Conservation (phyloP, 2,797 vertebrate species). For the Onychomys torridus region DNA sequence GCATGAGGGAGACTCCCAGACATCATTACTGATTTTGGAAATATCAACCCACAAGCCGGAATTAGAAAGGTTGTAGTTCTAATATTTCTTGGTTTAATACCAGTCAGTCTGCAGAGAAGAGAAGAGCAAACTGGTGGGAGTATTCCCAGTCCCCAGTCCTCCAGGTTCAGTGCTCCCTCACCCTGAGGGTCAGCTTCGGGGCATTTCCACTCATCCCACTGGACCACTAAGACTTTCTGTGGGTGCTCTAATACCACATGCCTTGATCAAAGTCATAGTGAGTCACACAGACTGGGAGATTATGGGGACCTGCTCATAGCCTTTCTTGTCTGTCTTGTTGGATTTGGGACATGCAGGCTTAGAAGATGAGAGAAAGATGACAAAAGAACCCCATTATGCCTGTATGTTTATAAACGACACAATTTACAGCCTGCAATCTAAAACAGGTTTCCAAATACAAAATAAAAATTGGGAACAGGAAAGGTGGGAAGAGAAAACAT, state of each 20-base stretch:
- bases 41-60: not conserved
- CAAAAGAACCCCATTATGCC: not conserved
- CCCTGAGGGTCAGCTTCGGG: not conserved
- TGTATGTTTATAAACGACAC: not conserved
- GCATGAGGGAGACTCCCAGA: not conserved
- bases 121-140: not conserved
- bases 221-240: too few relatives aligned
- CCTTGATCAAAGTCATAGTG: not conserved
- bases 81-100: not conserved
- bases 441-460: not conserved
- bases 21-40: slow-evolving; percentile 51
- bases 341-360: not conserved
- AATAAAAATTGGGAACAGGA: not conserved
- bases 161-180: not conserved
- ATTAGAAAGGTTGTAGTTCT: slow-evolving; percentile 1
- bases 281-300: not conserved
- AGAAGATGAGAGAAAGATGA: not conserved
- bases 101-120: not conserved
- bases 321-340: slow-evolving; percentile 27
- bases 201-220: not conserved
- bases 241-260: not conserved
- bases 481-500: not conserved
- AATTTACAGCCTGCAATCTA: not conserved
- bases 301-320: not conserved
- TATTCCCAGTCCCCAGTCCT: too few relatives aligned